Base-by-base conservation (phyloP, 2,888 invertebrate genomes). In the Esperia sulphurella region DNA sequence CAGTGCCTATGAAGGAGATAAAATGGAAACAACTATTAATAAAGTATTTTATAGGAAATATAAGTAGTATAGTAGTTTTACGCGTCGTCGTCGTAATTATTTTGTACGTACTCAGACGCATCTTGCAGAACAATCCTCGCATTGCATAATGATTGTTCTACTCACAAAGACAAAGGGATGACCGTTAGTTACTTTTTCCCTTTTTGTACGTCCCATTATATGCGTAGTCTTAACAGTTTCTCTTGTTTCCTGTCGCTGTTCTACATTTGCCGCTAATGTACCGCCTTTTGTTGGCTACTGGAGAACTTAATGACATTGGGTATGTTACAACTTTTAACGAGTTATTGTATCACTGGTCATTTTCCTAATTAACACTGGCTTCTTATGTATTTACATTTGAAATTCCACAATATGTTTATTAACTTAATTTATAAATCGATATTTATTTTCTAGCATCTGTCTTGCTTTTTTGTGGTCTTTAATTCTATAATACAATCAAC, bases 221-320 rank as follows among this genome's bases (percentile, higher is more conserved):
- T 72, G 72, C 62, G 63, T 68, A 67, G 61, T 62, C 66, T 70
- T 69, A 65, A 69, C 69, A 61, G 63, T 70, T 72, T 75, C 68
- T 68, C 68, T 71, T 67, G 73, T 77, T 77, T 78, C 72, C 73
- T 75, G 72, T 63, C 61, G 66, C 61, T 68, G 71, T 73, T 67
- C 69, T 57, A 79, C 69, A 71, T 76, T 71, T 56, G 55, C 63
- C 9, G n/a, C 41, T 65, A 68, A 63, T 62, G 68, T 65, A 67
- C 66, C 56, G 58, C 58, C 65, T 62, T 68, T 71, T 72, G 69
- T 72, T 67, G 58, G 56, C 53, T 51, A 57, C 54, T 59, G 28
- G 53, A 60, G 58, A 63, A 65, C 61, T 57, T 54, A 62, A 63
- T 58, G n/a, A n/a, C n/a, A n/a, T n/a, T n/a, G n/a, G n/a, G n/a